Evolutionary conservation across 2,888 invertebrate genomes (phyloP).

Genomic region (Sepiola atlantica): DNA sequence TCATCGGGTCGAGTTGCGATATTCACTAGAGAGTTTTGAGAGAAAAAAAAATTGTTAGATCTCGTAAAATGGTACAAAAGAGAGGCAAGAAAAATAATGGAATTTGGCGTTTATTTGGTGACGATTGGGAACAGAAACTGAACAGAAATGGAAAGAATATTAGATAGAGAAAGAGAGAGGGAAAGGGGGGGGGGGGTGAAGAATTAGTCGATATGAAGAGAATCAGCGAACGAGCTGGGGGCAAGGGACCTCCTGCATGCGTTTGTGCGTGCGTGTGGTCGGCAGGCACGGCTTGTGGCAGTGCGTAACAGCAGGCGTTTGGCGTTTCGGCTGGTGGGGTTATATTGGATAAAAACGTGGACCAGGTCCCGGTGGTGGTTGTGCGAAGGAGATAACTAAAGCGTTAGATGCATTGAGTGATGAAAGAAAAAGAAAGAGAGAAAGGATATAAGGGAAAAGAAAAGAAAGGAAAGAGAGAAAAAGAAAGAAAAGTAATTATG

Average conservation of each 20-base stretch:
- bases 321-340: neutral
- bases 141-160: neutral
- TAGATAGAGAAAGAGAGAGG: neutral
- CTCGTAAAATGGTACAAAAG: neutral
- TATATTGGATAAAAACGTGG: constrained; percentile 16
- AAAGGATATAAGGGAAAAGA: neutral
- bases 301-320: neutral
- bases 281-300: neutral
- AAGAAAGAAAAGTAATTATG: no score
- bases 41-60: neutral
- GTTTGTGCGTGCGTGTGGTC: neutral
- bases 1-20: neutral
- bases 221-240: neutral
- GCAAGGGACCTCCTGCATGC: neutral
- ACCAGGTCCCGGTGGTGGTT: neutral
- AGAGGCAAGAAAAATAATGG: neutral
- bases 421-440: neutral
- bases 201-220: neutral
- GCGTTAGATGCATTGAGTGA: neutral
- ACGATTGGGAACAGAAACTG: neutral
- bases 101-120: constrained; percentile 32
- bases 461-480: no score
- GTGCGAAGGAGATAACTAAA: neutral
- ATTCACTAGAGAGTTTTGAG: neutral
- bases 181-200: neutral